Evolutionary conservation across 1,140 invertebrate genomes (phyloP).

Genomic region (Philopotamus ludificatus): DNA sequence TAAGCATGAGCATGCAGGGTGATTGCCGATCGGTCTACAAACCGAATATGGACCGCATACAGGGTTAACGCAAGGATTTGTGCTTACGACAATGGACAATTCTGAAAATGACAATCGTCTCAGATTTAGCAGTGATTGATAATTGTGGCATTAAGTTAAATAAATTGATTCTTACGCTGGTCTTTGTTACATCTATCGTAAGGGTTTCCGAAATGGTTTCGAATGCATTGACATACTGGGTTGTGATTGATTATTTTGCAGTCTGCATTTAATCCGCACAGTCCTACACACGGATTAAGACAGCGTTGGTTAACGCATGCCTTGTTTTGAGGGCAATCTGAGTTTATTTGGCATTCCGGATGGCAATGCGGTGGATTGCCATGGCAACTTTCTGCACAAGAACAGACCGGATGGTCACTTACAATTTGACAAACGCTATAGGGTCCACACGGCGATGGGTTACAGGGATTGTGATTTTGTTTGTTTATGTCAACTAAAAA

Average conservation of each 20-base stretch:
- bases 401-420: conserved; percentile 66
- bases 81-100: neutral
- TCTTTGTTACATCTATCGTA: conserved; percentile 61
- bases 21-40: conserved; percentile 68
- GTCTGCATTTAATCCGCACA: conserved; percentile 66
- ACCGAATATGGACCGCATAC: conserved; percentile 80
- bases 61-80: conserved; percentile 74
- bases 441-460: conserved; percentile 67
- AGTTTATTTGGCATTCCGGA: conserved; percentile 69
- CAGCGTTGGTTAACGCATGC: conserved; percentile 73
- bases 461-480: conserved; percentile 56
- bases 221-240: conserved; percentile 72
- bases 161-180: conserved; percentile 53
- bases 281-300: conserved; percentile 70
- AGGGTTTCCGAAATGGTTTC: conserved; percentile 66
- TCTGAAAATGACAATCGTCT: neutral
- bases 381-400: conserved; percentile 62
- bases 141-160: too few species aligned
- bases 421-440: conserved; percentile 64
- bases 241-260: conserved; percentile 74
- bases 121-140: too few species aligned
- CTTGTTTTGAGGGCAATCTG: conserved; percentile 66
- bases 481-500: conserved; percentile 43
- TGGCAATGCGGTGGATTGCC: conserved; percentile 69
- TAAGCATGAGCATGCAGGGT: conserved; percentile 76